These are phyloP conservation scores for Triplophysa yarkandensis DNA, from an alignment of 2,797 vertebrate genomes.

Conservation along the genomic window DNA sequence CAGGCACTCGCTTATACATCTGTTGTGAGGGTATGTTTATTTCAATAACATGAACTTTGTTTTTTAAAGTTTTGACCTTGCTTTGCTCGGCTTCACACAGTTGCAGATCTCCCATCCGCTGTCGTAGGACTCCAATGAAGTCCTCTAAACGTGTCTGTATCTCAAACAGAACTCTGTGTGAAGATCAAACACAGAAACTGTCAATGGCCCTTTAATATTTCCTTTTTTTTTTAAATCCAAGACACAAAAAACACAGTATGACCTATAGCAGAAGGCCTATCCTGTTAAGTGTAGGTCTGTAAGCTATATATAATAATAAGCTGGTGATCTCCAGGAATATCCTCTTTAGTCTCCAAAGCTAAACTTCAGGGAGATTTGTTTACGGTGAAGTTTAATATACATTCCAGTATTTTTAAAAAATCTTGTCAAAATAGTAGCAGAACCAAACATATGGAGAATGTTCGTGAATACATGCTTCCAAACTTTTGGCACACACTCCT, in stretches of 20 bases:
- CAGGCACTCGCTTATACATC: no score
- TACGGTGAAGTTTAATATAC: background rate
- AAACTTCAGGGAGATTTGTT: background rate
- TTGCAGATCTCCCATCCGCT: constrained; percentile 77
- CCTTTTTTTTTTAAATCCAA: background rate
- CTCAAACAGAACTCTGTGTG: constrained; percentile 76
- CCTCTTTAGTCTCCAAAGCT: background rate
- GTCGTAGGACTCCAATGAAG: constrained; percentile 73
- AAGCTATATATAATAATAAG: constrained; percentile 15
- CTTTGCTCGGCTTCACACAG: constrained; percentile 78
- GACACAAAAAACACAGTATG: background rate
- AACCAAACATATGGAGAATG: background rate
- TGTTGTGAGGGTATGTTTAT: no score
- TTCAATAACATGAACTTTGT: no score
- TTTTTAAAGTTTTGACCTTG: constrained; percentile 66
- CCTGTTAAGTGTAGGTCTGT: background rate
- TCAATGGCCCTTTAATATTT: no score
- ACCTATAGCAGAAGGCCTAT: background rate
- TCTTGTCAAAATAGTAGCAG: background rate
- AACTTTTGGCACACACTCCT: background rate
- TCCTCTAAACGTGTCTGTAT: constrained; percentile 80
- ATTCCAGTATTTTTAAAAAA: background rate
- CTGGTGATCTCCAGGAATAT: background rate
- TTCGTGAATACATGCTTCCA: background rate
- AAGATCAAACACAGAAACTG: background rate